Conservation (phyloP, 2,888 invertebrate genomes). For the Drosophila kanekoi region DNA sequence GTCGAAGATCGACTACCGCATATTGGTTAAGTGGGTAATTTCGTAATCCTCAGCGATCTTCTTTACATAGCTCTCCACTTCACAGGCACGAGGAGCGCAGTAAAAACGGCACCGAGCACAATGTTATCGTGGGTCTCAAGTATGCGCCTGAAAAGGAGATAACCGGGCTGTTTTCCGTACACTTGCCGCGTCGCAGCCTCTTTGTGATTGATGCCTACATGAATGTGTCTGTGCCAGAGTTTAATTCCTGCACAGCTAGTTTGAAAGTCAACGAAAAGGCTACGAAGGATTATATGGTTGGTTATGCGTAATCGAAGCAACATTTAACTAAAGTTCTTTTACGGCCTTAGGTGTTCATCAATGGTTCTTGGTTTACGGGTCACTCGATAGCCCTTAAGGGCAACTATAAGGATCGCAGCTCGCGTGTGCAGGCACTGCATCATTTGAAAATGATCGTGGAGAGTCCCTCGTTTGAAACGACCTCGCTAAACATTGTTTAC, state of each 20-base stretch:
- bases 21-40: constrained; percentile 85
- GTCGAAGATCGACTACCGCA: constrained; percentile 89
- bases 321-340: background rate
- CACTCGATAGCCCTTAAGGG: constrained; percentile 88
- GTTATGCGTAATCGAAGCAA: background rate
- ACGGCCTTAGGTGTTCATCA: constrained; percentile 87
- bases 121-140: constrained; percentile 86
- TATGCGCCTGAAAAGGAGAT: constrained; percentile 88
- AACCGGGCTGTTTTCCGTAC: constrained; percentile 86
- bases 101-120: constrained; percentile 86
- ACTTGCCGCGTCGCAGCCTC: constrained; percentile 88
- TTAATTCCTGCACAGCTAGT: constrained; percentile 89
- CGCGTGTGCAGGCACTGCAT: constrained; percentile 88
- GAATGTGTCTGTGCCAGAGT: constrained; percentile 91
- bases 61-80: background rate
- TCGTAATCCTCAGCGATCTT: background rate
- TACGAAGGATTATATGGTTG: constrained; percentile 90
- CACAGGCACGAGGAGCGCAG: constrained; percentile 84
- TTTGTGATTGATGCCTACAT: constrained; percentile 89
- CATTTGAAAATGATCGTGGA: constrained; percentile 89
- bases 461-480: constrained; percentile 90
- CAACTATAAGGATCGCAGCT: constrained; percentile 91
- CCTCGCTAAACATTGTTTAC: constrained; percentile 88
- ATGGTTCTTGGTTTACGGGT: constrained; percentile 93
- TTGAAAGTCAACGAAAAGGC: constrained; percentile 89